Evolutionary conservation across 2,888 invertebrate genomes (phyloP).

Genomic region (Cotesia congregata): DNA sequence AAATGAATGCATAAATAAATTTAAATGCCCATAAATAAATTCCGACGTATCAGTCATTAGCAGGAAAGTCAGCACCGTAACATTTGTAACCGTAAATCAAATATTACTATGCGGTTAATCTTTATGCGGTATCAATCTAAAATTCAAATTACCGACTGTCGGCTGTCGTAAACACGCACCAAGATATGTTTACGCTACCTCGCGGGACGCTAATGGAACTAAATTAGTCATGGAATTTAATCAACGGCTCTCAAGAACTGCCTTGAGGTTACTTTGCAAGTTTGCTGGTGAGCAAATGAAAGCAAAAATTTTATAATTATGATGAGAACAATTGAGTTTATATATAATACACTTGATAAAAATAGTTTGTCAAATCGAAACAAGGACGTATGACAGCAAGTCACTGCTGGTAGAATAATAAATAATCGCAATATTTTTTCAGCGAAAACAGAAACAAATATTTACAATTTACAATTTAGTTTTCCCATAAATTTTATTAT

Average conservation of each 20-base stretch:
- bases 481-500: not conserved
- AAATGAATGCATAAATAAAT: not conserved
- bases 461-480: too few relatives aligned
- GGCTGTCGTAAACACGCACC: not conserved
- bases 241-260: not conserved
- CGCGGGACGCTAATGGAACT: not conserved
- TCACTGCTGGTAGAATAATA: too few relatives aligned
- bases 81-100: not conserved
- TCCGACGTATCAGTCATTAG: not conserved
- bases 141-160: slow-evolving; percentile 38
- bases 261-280: not conserved
- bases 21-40: not conserved
- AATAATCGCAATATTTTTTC: too few relatives aligned
- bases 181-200: not conserved
- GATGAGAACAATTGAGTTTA: too few relatives aligned
- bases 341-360: too few relatives aligned
- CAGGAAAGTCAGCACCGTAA: not conserved
- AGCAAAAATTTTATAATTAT: too few relatives aligned
- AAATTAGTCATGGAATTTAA: not conserved
- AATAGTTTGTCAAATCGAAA: too few relatives aligned
- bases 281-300: not conserved
- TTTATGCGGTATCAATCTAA: slow-evolving; percentile 35
- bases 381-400: too few relatives aligned
- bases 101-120: not conserved
- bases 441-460: too few relatives aligned